Evolutionary conservation across 2,888 invertebrate species (phyloP).

Genomic region (Agrotis puta): DNA sequence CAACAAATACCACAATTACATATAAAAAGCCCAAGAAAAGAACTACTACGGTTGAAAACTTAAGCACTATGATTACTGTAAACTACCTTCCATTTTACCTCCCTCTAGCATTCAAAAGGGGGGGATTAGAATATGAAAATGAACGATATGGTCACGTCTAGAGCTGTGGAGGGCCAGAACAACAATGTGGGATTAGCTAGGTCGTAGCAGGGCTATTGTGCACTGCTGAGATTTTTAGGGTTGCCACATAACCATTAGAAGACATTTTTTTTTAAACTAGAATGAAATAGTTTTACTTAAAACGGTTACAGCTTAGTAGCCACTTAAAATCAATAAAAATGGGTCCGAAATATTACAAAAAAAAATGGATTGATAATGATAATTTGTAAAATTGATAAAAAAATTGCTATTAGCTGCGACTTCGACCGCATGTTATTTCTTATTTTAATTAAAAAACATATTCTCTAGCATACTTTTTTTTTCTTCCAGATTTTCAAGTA

Average conservation of each 20-base stretch:
- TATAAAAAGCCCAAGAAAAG: conserved; percentile 2
- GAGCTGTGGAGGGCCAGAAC: conserved; percentile 39
- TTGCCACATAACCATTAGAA: not conserved
- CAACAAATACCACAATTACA: not conserved
- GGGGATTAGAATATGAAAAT: conserved; percentile 46
- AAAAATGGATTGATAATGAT: no score
- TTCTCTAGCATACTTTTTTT: no score
- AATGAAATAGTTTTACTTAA: no score
- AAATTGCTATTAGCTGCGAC: no score
- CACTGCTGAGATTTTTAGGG: conserved; percentile 47
- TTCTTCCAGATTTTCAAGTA: no score
- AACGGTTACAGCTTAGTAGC: no score
- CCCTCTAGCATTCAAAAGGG: conserved; percentile 37
- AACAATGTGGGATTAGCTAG: conserved; percentile 62
- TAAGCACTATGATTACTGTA: conserved; percentile 21
- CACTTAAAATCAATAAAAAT: no score
- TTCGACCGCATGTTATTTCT: no score
- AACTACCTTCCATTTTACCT: conserved; percentile 8
- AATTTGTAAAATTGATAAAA: no score
- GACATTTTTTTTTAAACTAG: not conserved
- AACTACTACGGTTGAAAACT: not conserved
- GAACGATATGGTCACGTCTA: conserved; percentile 44
- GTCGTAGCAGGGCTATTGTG: conserved; percentile 41
- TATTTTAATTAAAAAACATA: no score
- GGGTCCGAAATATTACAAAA: no score